Evolutionary conservation across 2,797 vertebrate genomes (phyloP).

Genomic region (Pitangus sulphuratus): DNA sequence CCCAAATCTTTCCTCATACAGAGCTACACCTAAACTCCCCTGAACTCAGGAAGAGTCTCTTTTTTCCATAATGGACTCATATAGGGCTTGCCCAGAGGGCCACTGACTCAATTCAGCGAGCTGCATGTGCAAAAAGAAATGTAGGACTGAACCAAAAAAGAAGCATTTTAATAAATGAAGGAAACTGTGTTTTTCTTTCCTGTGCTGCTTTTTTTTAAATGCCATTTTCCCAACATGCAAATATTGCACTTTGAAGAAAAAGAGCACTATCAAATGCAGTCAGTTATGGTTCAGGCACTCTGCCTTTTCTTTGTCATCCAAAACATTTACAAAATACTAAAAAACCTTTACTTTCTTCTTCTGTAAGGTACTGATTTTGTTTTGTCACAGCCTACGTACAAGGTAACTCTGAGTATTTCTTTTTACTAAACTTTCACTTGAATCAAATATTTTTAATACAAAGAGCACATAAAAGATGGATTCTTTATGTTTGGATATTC

Average conservation of each 20-base stretch:
- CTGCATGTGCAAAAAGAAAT: not conserved
- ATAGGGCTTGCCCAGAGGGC: not conserved
- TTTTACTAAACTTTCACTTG: not conserved
- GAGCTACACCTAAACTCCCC: not conserved
- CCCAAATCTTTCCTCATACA: not conserved
- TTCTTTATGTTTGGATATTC: not conserved
- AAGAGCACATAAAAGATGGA: not conserved
- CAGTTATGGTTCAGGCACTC: not conserved
- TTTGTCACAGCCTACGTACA: not conserved
- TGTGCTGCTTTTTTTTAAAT: not conserved
- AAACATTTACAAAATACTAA: not conserved
- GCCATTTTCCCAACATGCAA: not conserved
- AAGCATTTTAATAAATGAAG: not conserved
- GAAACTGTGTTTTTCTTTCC: not conserved
- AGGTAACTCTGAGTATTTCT: not conserved
- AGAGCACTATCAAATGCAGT: not conserved
- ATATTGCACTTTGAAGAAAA: not conserved
- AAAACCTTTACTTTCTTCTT: not conserved
- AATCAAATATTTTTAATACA: not conserved
- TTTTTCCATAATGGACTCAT: not conserved
- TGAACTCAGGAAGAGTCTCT: not conserved
- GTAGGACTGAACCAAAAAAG: not conserved
- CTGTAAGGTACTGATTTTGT: not conserved
- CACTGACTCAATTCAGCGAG: not conserved
- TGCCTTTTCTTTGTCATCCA: not conserved